These are phyloP conservation scores for Delia radicum DNA, from an alignment of 1,140 invertebrate genomes.

Conservation along the genomic window DNA sequence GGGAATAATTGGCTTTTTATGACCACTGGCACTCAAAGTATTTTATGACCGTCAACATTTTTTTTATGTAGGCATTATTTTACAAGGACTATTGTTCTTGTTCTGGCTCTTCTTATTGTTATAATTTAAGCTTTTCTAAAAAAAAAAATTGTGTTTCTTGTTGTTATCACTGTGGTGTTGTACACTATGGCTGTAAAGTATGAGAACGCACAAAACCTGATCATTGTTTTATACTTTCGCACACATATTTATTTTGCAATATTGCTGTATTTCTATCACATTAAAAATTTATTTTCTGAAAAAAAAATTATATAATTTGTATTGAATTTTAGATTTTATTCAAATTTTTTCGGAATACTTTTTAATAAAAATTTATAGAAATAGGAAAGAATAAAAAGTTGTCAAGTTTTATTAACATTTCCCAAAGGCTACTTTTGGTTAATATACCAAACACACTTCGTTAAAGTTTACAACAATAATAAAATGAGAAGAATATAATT, in stretches of 20 bases:
- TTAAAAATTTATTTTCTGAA: no score
- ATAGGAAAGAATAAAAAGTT: background rate
- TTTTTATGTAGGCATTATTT: background rate
- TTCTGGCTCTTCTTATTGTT: background rate
- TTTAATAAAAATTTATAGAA: background rate
- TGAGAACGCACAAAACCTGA: no score
- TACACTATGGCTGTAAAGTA: no score
- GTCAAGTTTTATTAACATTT: background rate
- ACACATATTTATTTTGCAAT: no score
- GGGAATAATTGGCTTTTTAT: conserved; percentile 4
- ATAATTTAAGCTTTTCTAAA: background rate
- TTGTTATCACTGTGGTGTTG: background rate
- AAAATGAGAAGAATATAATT: no score
- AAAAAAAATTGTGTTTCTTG: background rate
- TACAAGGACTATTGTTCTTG: background rate
- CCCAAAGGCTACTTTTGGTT: background rate
- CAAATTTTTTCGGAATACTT: no score
- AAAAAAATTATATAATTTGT: no score
- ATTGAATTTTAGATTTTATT: no score
- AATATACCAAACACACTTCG: background rate
- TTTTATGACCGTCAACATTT: background rate
- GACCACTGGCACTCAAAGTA: background rate
- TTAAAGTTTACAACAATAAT: background rate
- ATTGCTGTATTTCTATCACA: no score
- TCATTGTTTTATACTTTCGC: no score